phyloP scores from a whole-genome alignment of 2,797 vertebrate species.

The Sebastiscus tertius region DNA sequence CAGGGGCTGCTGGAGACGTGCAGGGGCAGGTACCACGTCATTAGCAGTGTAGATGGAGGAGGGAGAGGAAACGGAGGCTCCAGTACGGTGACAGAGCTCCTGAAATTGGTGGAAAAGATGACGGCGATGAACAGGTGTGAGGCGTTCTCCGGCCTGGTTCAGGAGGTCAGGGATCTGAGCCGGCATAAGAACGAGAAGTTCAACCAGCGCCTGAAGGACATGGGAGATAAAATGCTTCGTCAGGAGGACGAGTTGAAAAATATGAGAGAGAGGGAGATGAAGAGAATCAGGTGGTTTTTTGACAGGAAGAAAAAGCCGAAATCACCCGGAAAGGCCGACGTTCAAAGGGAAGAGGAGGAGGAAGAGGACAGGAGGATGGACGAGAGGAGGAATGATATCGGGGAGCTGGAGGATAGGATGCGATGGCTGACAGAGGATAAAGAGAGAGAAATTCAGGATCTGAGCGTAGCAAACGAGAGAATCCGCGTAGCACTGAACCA shows the following conservation, averaged over 20 bases:
- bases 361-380: conserved; percentile 61
- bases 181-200: conserved; percentile 75
- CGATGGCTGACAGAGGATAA: conserved; percentile 79
- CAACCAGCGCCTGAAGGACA: conserved; percentile 74
- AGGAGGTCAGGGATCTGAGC: conserved; percentile 77
- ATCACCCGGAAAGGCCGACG: conserved; percentile 56
- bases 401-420: conserved; percentile 80
- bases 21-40: conserved; percentile 73
- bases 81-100: conserved; percentile 61
- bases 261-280: conserved; percentile 78
- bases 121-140: conserved; percentile 76
- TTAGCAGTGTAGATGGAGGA: conserved; percentile 57
- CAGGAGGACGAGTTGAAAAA: conserved; percentile 77
- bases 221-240: conserved; percentile 74
- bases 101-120: conserved; percentile 83
- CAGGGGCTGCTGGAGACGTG: conserved; percentile 78
- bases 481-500: conserved; percentile 49
- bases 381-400: conserved; percentile 60
- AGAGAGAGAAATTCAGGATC: conserved; percentile 79
- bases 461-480: conserved; percentile 69
- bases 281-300: conserved; percentile 78
- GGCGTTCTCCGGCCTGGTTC: conserved; percentile 76
- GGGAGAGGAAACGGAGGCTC: conserved; percentile 15
- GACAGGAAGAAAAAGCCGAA: conserved; percentile 77
- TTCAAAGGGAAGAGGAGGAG: conserved; percentile 69